Percentiles rank a stretch among this genome's conserved stretches.
These are phyloP conservation scores for Cossypha dichroa DNA, from an alignment of 2,797 vertebrate species.

Conservation along the genomic window DNA sequence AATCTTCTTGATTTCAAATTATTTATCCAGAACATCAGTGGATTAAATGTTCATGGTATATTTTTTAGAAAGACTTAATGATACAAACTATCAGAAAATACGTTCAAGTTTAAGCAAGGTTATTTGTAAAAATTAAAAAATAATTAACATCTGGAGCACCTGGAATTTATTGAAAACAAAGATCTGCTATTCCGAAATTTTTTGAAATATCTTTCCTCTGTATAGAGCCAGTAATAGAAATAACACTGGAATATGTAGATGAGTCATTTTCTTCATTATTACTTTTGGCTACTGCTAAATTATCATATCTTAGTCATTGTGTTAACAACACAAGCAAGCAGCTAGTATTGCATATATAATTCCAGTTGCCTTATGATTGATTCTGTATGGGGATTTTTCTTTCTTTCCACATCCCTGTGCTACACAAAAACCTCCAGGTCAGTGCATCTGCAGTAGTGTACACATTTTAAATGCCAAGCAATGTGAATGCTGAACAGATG, in stretches of 20 bases:
- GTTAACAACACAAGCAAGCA: not conserved
- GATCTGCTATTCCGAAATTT: not conserved
- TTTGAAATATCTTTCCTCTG: not conserved
- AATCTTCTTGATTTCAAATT: not conserved
- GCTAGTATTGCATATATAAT: not conserved
- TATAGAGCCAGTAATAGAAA: not conserved
- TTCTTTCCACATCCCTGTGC: not conserved
- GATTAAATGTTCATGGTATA: not conserved
- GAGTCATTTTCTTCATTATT: not conserved
- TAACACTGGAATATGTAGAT: not conserved
- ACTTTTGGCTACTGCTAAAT: not conserved
- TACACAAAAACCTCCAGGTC: not conserved
- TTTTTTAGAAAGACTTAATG: not conserved
- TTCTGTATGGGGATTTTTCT: not conserved
- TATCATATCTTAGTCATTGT: not conserved
- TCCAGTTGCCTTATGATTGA: not conserved
- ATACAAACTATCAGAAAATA: not conserved
- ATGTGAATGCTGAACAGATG: constrained; percentile 6
- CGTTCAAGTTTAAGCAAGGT: not conserved
- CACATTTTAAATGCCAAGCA: constrained; percentile 12
- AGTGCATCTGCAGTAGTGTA: not conserved
- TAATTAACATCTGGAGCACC: not conserved
- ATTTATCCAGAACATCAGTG: not conserved
- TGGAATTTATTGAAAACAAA: not conserved
- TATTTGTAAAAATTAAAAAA: not conserved